Percentiles rank a stretch among this genome's conserved stretches.
Evolutionary conservation across 2,888 invertebrate species (phyloP).

Genomic region (Lomographa bimaculata): DNA sequence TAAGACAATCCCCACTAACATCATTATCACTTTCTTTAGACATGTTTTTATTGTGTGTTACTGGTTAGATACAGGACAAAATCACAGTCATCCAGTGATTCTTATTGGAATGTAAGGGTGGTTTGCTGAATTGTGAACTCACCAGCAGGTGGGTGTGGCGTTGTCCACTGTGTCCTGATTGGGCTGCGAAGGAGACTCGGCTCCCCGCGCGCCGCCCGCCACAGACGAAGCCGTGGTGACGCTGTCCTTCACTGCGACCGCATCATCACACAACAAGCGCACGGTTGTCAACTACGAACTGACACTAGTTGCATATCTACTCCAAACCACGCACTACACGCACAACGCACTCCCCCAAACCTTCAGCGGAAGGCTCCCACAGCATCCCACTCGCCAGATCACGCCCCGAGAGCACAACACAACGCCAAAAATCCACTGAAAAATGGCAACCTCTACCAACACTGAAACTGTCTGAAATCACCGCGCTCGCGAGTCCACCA

Average conservation of each 20-base stretch:
- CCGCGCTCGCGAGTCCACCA: slow-evolving; percentile 69
- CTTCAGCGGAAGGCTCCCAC: slow-evolving; percentile 38
- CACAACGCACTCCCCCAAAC: slow-evolving; percentile 33
- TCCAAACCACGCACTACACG: slow-evolving; percentile 59
- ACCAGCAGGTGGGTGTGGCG: slow-evolving; percentile 81
- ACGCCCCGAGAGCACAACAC: slow-evolving; percentile 73
- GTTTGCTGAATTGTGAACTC: too few species aligned
- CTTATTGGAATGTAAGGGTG: too few species aligned
- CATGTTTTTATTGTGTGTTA: too few species aligned
- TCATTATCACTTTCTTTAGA: too few species aligned
- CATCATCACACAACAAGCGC: slow-evolving; percentile 81
- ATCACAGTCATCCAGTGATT: too few species aligned
- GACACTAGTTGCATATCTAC: slow-evolving; percentile 78
- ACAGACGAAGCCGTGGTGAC: slow-evolving; percentile 81
- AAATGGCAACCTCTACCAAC: slow-evolving; percentile 80
- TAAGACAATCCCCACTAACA: too few species aligned
- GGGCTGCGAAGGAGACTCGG: slow-evolving; percentile 82
- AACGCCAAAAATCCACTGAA: slow-evolving; percentile 70
- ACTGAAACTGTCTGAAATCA: slow-evolving; percentile 52
- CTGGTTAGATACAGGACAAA: too few species aligned
- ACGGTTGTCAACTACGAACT: slow-evolving; percentile 82
- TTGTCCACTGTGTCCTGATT: slow-evolving; percentile 81
- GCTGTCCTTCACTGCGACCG: slow-evolving; percentile 82
- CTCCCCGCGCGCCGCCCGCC: slow-evolving; percentile 82
- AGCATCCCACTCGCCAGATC: slow-evolving; percentile 49